These are phyloP conservation scores for Arizona elegans DNA, from an alignment of 2,113 vertebrate species.

Conservation along the genomic window DNA sequence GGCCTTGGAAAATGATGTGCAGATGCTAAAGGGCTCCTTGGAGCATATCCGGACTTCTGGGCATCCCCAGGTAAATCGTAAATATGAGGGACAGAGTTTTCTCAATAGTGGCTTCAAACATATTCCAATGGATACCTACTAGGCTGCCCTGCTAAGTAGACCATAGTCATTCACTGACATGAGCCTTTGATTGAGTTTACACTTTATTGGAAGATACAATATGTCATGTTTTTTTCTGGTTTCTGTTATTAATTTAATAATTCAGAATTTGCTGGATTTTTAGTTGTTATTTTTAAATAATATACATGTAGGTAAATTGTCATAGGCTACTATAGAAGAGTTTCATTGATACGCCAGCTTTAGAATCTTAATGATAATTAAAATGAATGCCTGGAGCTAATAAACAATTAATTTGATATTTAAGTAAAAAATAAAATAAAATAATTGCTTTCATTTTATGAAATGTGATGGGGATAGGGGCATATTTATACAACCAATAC, in stretches of 20 bases:
- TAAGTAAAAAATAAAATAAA: not conserved
- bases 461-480: not conserved
- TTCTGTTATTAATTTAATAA: not conserved
- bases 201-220: not conserved
- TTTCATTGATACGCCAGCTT: not conserved
- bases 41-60: constrained; percentile 83
- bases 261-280: not conserved
- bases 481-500: not conserved
- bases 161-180: not conserved
- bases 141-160: not conserved
- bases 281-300: not conserved
- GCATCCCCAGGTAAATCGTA: constrained; percentile 73
- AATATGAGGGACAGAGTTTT: not conserved
- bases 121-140: not conserved
- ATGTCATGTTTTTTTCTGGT: not conserved
- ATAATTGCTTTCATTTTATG: not conserved
- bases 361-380: not conserved
- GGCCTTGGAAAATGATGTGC: constrained; percentile 82
- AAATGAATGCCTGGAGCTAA: not conserved
- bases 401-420: not conserved
- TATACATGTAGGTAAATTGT: not conserved
- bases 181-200: not conserved
- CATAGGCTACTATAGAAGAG: not conserved
- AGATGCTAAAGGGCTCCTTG: constrained; percentile 79
- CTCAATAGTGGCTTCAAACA: not conserved